Percentiles rank a stretch among this genome's conserved stretches.
These are phyloP conservation scores for Lordiphosa fenestrarum DNA, from an alignment of 2,888 invertebrate species.

Conservation along the genomic window DNA sequence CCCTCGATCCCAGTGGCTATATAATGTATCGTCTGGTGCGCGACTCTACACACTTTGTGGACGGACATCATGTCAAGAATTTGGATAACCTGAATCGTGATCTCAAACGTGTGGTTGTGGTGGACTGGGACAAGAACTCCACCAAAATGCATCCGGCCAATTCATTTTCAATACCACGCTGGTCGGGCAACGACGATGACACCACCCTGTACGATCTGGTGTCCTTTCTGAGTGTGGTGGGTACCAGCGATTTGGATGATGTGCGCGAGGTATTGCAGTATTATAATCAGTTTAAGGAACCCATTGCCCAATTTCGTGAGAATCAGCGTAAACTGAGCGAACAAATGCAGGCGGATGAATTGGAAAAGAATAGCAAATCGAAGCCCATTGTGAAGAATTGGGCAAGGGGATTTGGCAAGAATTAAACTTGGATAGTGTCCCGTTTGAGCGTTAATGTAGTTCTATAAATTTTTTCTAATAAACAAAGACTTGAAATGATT, in stretches of 20 bases:
- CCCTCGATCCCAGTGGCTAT: conserved; percentile 93
- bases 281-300: conserved; percentile 96
- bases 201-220: conserved; percentile 93
- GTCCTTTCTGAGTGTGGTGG: conserved; percentile 93
- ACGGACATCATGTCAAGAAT: conserved; percentile 97
- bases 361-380: conserved; percentile 81
- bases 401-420: conserved; percentile 83
- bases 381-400: conserved; percentile 83
- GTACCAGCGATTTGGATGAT: conserved; percentile 93
- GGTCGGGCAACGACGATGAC: conserved; percentile 97
- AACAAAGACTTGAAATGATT: background rate
- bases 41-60: conserved; percentile 96
- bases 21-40: conserved; percentile 95
- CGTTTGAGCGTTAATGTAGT: too few relatives aligned
- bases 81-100: conserved; percentile 91
- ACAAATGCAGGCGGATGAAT: conserved; percentile 84
- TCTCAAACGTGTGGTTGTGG: conserved; percentile 92
- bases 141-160: conserved; percentile 94
- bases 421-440: conserved; percentile 21
- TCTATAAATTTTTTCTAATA: conserved; percentile 8
- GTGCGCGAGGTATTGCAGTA: conserved; percentile 95
- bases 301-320: conserved; percentile 93
- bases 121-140: conserved; percentile 95
- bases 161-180: conserved; percentile 91
- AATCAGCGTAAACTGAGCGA: conserved; percentile 90